These are phyloP conservation scores for Oncorhynchus mykiss DNA, from an alignment of 2,113 vertebrate species.

Conservation along the genomic window DNA sequence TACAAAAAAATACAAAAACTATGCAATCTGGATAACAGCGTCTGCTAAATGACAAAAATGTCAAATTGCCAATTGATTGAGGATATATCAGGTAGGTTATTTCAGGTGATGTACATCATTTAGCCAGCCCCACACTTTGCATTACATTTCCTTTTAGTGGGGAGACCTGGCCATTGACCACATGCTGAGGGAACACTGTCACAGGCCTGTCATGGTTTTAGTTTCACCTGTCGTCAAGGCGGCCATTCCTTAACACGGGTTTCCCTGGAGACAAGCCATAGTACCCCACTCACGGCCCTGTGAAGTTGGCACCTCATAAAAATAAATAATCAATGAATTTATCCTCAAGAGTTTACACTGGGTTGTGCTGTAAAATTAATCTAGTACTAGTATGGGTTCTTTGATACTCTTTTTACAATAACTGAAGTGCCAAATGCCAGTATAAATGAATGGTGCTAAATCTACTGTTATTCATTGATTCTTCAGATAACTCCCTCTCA, in stretches of 20 bases:
- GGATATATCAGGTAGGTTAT: neutral
- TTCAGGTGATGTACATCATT: neutral
- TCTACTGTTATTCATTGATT: too few relatives aligned
- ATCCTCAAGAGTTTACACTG: too few relatives aligned
- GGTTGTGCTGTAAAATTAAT: too few relatives aligned
- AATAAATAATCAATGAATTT: neutral
- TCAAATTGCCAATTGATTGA: neutral
- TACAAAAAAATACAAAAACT: too few relatives aligned
- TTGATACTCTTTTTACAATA: too few relatives aligned
- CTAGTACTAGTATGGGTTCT: too few relatives aligned
- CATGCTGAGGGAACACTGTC: conserved; percentile 31
- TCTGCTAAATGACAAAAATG: neutral
- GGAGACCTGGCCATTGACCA: conserved; percentile 17
- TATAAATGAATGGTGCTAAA: too few relatives aligned
- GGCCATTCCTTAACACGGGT: conserved; percentile 22
- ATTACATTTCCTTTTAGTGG: neutral
- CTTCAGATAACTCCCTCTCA: neutral
- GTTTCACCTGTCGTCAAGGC: conserved; percentile 39
- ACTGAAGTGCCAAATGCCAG: too few relatives aligned
- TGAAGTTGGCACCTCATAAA: conserved; percentile 1
- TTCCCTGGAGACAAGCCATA: conserved; percentile 1
- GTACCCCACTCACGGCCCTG: neutral
- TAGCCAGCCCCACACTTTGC: neutral
- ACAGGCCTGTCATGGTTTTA: conserved; percentile 12
- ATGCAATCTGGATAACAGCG: neutral